Percentiles rank a stretch among this genome's conserved stretches.
Conservation (phyloP, 2,113 vertebrate species). For the Nettapus auritus region DNA sequence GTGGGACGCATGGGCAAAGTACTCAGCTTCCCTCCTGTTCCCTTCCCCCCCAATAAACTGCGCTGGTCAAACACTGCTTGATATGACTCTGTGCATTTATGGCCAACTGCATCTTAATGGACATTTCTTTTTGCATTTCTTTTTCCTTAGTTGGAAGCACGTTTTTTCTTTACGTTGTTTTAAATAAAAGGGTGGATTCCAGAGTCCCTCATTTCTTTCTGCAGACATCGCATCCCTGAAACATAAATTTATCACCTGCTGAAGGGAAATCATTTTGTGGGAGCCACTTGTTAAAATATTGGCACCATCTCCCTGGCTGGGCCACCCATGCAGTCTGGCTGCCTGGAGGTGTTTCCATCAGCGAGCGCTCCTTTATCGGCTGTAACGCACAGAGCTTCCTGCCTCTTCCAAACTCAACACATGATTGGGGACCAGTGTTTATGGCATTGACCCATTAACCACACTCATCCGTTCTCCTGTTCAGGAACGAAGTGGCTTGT, state of each 20-base stretch:
- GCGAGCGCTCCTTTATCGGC: not conserved
- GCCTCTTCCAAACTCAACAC: not conserved
- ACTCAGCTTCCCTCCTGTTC: not conserved
- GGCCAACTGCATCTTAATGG: not conserved
- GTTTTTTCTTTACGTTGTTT: not conserved
- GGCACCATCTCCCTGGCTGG: not conserved
- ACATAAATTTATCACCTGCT: not conserved
- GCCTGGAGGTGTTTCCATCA: not conserved
- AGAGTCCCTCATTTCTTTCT: not conserved
- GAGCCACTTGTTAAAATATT: constrained; percentile 25
- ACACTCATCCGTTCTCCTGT: not conserved
- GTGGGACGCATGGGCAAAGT: not conserved
- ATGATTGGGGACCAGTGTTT: accelerated
- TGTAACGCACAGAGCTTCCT: not conserved
- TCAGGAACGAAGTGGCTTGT: not conserved
- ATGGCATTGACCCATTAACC: not conserved
- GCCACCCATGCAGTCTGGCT: not conserved
- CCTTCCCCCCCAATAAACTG: not conserved
- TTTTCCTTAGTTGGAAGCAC: not conserved
- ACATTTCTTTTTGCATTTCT: not conserved
- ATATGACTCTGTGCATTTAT: constrained; percentile 4
- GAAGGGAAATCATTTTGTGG: not conserved
- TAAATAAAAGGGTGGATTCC: not conserved
- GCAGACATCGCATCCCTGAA: not conserved
- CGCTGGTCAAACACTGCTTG: not conserved